phyloP scores from a whole-genome alignment of 2,113 vertebrate genomes.

The Phalacrocorax brasilianus region DNA sequence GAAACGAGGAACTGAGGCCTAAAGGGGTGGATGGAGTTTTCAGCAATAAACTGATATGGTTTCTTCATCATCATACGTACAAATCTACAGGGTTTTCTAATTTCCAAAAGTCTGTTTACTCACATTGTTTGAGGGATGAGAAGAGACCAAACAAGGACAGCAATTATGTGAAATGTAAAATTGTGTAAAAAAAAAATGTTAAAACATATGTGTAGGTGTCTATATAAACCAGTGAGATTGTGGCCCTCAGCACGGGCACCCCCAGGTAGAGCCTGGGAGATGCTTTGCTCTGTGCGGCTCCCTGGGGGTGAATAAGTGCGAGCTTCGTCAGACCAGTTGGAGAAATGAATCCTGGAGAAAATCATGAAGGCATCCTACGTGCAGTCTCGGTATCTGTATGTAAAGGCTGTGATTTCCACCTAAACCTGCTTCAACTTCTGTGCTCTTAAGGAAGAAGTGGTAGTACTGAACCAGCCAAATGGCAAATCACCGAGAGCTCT shows the following conservation, averaged over 20 bases:
- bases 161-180: neutral
- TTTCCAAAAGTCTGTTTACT: neutral
- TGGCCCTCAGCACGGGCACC: neutral
- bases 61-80: neutral
- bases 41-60: neutral
- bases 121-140: neutral
- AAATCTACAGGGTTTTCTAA: neutral
- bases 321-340: neutral
- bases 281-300: accelerated
- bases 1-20: neutral
- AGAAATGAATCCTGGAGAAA: neutral
- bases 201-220: neutral
- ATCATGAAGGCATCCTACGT: accelerated
- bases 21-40: neutral
- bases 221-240: neutral
- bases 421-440: neutral
- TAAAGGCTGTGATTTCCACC: neutral
- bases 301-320: accelerated
- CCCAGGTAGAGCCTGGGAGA: neutral
- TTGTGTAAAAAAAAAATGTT: neutral
- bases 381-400: accelerated
- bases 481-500: neutral
- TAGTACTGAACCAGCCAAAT: neutral
- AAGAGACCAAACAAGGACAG: neutral
- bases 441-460: neutral